Conservation (phyloP, 2,113 vertebrate species). For the Tetrax tetrax region DNA sequence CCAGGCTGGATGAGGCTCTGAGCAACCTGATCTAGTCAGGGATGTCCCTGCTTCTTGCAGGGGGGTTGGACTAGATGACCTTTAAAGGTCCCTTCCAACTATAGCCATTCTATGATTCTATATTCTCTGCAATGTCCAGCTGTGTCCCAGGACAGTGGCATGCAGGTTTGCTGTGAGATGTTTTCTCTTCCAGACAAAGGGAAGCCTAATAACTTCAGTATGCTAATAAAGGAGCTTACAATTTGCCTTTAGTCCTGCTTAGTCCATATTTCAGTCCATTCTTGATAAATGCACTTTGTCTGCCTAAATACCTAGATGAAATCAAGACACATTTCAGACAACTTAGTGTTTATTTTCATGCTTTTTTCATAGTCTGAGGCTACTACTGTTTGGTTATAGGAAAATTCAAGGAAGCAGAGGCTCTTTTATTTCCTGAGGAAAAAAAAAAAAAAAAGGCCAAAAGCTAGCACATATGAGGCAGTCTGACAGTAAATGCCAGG, state of each 20-base stretch:
- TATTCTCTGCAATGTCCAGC: neutral
- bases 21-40: too few relatives aligned
- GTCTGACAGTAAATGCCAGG: neutral
- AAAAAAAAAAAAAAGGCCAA: neutral
- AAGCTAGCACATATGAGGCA: neutral
- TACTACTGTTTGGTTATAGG: neutral
- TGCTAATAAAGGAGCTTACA: neutral
- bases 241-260: neutral
- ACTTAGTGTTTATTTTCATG: neutral
- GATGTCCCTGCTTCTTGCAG: too few relatives aligned
- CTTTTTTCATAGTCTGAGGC: neutral
- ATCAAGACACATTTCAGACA: neutral
- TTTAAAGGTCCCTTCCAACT: too few relatives aligned
- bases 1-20: too few relatives aligned
- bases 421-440: neutral
- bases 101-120: too few relatives aligned
- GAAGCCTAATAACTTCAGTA: neutral
- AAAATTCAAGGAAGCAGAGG: neutral
- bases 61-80: too few relatives aligned
- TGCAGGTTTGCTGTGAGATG: neutral
- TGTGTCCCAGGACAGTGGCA: neutral
- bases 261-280: neutral
- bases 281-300: neutral
- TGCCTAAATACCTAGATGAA: rapidly evolving
- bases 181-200: neutral